These are phyloP conservation scores for Silurus glanis DNA, from an alignment of 2,113 vertebrate species.

Conservation along the genomic window DNA sequence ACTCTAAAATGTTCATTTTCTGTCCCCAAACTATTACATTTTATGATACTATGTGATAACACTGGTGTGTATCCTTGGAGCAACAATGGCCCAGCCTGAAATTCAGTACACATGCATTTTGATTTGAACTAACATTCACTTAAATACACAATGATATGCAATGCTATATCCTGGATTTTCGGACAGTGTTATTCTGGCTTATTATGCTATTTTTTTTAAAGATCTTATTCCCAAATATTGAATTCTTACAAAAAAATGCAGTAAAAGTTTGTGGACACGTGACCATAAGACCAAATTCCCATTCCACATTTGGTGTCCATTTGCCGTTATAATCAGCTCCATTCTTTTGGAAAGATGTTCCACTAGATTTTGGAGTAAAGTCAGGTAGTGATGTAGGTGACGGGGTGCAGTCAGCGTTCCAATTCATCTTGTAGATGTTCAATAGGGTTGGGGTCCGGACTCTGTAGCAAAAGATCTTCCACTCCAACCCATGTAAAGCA, in stretches of 20 bases:
- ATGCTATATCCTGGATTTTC: neutral
- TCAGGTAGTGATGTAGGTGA: no score
- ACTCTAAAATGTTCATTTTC: neutral
- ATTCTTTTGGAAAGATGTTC: no score
- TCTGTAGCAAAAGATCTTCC: no score
- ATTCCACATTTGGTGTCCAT: no score
- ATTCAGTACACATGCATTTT: neutral
- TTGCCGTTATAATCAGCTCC: no score
- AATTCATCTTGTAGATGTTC: no score
- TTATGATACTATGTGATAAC: neutral
- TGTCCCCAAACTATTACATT: neutral
- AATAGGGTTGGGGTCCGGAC: no score
- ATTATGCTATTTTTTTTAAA: neutral
- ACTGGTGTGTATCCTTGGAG: neutral
- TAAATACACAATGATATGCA: neutral
- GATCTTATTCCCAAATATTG: neutral
- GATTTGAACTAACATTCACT: neutral
- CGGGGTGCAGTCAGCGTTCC: no score
- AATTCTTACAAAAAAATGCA: neutral
- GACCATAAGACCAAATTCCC: no score
- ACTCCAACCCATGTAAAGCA: no score
- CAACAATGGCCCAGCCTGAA: neutral
- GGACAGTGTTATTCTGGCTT: neutral
- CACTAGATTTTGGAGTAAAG: no score
- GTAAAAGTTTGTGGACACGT: no score